A percentile compares a stretch with the other conserved stretches of the same genome.
These are phyloP conservation scores for Musca vetustissima DNA, from an alignment of 1,140 invertebrate species.

Conservation along the genomic window DNA sequence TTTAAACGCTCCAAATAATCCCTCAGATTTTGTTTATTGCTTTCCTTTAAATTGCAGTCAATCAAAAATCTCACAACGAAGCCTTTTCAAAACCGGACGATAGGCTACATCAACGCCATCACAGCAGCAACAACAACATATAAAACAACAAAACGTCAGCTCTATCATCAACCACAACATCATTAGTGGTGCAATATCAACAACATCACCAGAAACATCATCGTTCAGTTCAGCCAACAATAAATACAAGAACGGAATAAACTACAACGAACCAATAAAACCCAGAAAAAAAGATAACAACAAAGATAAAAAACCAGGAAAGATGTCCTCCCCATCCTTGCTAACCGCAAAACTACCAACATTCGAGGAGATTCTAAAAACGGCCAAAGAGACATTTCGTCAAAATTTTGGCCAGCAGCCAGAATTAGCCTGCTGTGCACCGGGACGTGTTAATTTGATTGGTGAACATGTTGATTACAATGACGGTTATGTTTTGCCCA, in stretches of 20 bases:
- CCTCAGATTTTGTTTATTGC: too few relatives aligned
- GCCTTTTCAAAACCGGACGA: too few relatives aligned
- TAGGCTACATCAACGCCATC: too few relatives aligned
- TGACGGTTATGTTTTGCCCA: constrained; percentile 89
- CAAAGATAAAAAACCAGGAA: too few relatives aligned
- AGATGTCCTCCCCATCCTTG: background rate
- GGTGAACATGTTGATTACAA: constrained; percentile 96
- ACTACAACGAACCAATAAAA: background rate
- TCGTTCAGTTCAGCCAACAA: background rate
- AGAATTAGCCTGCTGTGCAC: constrained; percentile 68
- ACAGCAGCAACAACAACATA: too few relatives aligned
- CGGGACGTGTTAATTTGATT: constrained; percentile 90
- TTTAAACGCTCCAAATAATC: too few relatives aligned
- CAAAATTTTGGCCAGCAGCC: constrained; percentile 63
- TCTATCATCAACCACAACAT: background rate
- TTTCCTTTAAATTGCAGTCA: too few relatives aligned
- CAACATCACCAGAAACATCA: too few relatives aligned
- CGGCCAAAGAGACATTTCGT: constrained; percentile 62
- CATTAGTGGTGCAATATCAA: constrained; percentile 6
- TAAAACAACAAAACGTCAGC: too few relatives aligned
- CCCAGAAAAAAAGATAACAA: too few relatives aligned
- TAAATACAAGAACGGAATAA: background rate
- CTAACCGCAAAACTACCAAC: constrained; percentile 46
- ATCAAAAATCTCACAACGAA: too few relatives aligned
- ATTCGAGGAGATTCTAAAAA: constrained; percentile 57